Base-by-base conservation (phyloP, 1,140 invertebrate genomes). In the Aleiodes sp. region DNA sequence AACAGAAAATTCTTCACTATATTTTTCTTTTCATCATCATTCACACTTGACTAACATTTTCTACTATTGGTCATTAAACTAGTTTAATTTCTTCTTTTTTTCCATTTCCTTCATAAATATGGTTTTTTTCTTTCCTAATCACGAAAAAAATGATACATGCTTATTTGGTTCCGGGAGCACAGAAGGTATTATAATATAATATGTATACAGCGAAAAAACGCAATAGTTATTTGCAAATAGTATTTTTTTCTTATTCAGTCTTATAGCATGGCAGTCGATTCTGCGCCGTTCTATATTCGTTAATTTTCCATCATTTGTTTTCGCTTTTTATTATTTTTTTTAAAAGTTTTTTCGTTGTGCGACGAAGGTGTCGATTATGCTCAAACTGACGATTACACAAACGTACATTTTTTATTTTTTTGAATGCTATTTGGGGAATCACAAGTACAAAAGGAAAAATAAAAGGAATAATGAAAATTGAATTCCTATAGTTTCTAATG, bases 1-100 rank as follows among this genome's bases (percentile, higher is more conserved):
- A 81, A 79, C 77, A 64, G 68, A 73, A 74, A 65, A 71, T 76
- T 77, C 73, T 77, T 70, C 39, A n/a, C 28, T 69, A 31, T 68
- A 71, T 56, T 59, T 31, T 31, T 59, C 28, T 28, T 52, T 16
- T 67, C 35, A n/a, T 59, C 43, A 68, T 52, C 59, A 68, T 62
- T 68, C 37, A 68, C 59, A 52, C 66, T 62, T 52, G 56, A 59
- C 28, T 59, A 59, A 31, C 29, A 62, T 61, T 61, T n/a, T 33
- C 57, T 68, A 68, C 57, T 26, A 52, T 68, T 68, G 66, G 66
- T 68, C 66, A 68, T 62, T 68, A 68, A 46, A 61, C 21, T 68
- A 35, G 26, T 39, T 28, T 43, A 37, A 68, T n/a, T n/a, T n/a
- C n/a, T 59, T 59, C 2, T 28, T 57, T 59, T 10, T 52, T 24